Conservation (phyloP, 2,797 vertebrate genomes). For the Spinus olivaceus region DNA sequence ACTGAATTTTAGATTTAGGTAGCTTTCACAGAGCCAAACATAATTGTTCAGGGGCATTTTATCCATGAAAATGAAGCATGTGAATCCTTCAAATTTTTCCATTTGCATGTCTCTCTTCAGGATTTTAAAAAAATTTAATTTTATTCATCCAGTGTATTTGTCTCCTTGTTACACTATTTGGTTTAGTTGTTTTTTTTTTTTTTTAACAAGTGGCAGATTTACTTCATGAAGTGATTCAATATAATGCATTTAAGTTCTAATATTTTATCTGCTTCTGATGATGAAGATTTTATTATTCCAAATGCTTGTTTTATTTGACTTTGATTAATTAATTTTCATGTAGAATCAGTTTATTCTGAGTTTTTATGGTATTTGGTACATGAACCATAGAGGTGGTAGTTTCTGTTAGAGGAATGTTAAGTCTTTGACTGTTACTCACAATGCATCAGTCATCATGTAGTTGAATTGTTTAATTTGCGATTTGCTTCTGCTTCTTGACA, state of each 20-base stretch:
- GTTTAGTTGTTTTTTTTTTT: not conserved
- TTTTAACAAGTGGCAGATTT: not conserved
- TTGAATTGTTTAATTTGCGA: not conserved
- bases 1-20: not conserved
- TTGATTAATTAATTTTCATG: not conserved
- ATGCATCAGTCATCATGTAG: not conserved
- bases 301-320: not conserved
- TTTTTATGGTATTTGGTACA: not conserved
- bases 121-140: not conserved
- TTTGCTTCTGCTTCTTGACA: not conserved
- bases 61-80: not conserved
- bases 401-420: not conserved
- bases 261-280: not conserved
- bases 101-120: not conserved
- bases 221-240: not conserved
- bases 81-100: not conserved
- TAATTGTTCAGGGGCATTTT: not conserved
- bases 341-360: not conserved
- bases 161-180: not conserved
- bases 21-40: not conserved
- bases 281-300: not conserved
- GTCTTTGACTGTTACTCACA: not conserved
- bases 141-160: not conserved
- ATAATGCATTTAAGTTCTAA: not conserved
- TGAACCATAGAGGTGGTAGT: not conserved